Evolutionary conservation across 2,888 invertebrate species (phyloP).

Genomic region (Tolmerus cingulatus): DNA sequence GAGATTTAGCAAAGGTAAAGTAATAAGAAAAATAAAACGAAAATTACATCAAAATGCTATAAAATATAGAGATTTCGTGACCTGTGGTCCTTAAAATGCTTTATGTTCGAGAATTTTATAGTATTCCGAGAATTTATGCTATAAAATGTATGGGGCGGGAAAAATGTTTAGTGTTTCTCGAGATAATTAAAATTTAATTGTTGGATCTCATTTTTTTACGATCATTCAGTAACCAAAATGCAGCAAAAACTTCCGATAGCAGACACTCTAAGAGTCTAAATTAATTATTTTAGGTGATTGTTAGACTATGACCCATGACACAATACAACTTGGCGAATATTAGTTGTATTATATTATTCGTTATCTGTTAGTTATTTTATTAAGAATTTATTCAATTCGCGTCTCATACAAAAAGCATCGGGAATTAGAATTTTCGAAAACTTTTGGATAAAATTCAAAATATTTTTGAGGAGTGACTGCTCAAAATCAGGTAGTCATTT

Average conservation of each 20-base stretch:
- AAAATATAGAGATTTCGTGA: not conserved
- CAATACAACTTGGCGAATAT: too few relatives aligned
- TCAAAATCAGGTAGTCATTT: too few relatives aligned
- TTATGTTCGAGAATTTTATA: not conserved
- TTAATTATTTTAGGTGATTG: too few relatives aligned
- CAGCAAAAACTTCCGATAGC: not conserved
- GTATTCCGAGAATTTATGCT: not conserved
- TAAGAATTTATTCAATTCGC: too few relatives aligned
- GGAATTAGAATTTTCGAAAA: too few relatives aligned
- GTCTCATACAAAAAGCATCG: too few relatives aligned
- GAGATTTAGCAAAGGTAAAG: not conserved
- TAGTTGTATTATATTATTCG: too few relatives aligned
- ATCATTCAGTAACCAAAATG: not conserved
- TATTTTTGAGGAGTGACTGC: too few relatives aligned
- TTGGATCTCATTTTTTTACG: not conserved
- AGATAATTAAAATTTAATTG: not conserved
- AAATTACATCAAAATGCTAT: not conserved
- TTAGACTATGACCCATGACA: too few relatives aligned
- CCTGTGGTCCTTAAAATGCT: not conserved
- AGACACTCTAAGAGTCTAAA: not conserved
- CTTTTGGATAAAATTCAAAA: too few relatives aligned
- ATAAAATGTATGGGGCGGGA: not conserved
- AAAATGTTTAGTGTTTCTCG: not conserved
- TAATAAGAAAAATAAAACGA: not conserved
- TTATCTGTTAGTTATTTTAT: too few relatives aligned